These are phyloP conservation scores for Saguinus imperator DNA, from an alignment of 2,113 vertebrate species.

Conservation along the genomic window DNA sequence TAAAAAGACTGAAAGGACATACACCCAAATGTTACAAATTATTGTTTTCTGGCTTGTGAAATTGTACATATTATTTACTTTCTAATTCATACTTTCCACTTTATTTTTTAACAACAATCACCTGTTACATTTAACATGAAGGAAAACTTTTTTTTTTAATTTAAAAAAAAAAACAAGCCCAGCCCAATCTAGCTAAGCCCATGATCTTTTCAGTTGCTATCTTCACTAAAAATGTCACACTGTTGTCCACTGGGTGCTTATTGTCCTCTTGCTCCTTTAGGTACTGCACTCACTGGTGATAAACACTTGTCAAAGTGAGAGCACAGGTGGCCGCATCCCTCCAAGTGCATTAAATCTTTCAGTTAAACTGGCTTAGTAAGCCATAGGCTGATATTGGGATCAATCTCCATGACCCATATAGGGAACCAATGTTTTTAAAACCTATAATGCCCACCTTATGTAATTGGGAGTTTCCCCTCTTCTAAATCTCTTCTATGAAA, in stretches of 20 bases:
- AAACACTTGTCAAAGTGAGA: not conserved
- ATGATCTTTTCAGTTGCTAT: not conserved
- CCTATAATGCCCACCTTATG: not conserved
- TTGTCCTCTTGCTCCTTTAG: slow-evolving; percentile 16
- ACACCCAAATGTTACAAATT: not conserved
- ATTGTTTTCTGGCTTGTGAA: not conserved
- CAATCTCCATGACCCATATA: not conserved
- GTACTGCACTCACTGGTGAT: not conserved
- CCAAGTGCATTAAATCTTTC: not conserved
- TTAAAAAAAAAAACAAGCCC: not conserved
- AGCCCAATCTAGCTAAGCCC: not conserved
- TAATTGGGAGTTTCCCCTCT: not conserved
- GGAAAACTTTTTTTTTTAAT: not conserved
- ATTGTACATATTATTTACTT: not conserved
- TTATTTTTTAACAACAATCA: not conserved
- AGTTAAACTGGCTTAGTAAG: not conserved
- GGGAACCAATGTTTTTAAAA: not conserved
- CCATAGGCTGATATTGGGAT: not conserved
- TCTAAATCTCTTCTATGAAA: not conserved
- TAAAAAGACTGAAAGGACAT: not conserved
- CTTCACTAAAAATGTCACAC: not conserved
- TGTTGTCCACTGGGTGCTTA: not conserved
- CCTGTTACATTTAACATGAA: not conserved
- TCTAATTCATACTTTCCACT: not conserved
- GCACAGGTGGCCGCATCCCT: not conserved